Conservation (phyloP, 1,140 invertebrate genomes). For the Melipona quadrifasciata region DNA sequence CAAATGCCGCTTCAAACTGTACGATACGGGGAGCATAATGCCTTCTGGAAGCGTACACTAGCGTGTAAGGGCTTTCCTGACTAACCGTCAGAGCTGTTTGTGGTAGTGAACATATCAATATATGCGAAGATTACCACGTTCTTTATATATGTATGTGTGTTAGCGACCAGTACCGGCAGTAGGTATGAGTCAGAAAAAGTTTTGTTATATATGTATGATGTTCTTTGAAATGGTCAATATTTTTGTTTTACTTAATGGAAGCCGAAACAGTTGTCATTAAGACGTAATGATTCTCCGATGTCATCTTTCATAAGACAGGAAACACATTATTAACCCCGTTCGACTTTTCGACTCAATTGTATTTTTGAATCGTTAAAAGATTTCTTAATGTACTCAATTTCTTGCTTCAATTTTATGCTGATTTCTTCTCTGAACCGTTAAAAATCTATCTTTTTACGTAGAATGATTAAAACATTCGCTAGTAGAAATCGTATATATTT, state of each 20-base stretch:
- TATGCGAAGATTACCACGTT: slow-evolving; percentile 44
- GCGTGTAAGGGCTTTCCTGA: slow-evolving; percentile 72
- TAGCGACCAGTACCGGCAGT: slow-evolving; percentile 50
- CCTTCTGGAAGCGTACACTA: slow-evolving; percentile 69
- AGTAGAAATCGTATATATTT: background rate
- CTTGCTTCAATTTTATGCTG: background rate
- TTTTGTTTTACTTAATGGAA: slow-evolving; percentile 25
- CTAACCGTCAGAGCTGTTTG: slow-evolving; percentile 71
- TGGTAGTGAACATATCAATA: slow-evolving; percentile 36
- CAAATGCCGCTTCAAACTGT: slow-evolving; percentile 81
- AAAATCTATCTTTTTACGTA: too few relatives aligned
- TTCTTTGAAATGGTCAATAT: slow-evolving; percentile 21
- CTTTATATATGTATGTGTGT: slow-evolving; percentile 12
- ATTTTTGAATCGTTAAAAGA: background rate
- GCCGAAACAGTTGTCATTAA: background rate
- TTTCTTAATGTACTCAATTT: background rate
- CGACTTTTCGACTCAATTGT: background rate
- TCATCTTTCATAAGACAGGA: background rate
- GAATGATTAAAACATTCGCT: too few relatives aligned
- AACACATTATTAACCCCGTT: background rate
- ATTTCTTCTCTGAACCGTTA: background rate
- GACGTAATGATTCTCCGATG: too few relatives aligned
- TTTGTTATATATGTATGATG: slow-evolving; percentile 29
- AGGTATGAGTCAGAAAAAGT: slow-evolving; percentile 59
- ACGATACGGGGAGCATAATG: slow-evolving; percentile 75